A percentile compares a stretch with the other conserved stretches of the same genome.
These are phyloP conservation scores for Phrynosoma blainvillii DNA, from an alignment of 2,113 vertebrate genomes.

Conservation along the genomic window DNA sequence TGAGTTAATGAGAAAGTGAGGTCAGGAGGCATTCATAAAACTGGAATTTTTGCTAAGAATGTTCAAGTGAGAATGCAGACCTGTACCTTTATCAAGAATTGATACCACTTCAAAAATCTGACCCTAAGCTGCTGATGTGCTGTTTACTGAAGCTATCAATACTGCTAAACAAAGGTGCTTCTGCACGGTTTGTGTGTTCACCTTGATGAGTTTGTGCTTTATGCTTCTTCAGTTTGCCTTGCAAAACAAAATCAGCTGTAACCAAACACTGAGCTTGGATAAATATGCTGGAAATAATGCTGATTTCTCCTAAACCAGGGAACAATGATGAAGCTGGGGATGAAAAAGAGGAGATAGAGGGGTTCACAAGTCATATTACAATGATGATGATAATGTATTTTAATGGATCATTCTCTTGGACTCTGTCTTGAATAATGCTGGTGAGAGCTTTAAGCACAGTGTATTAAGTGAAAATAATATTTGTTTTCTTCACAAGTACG, in stretches of 20 bases:
- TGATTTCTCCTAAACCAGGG: not conserved
- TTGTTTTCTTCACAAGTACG: not conserved
- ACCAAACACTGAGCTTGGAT: not conserved
- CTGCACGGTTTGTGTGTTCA: not conserved
- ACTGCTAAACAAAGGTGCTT: not conserved
- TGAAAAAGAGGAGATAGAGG: not conserved
- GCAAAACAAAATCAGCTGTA: constrained; percentile 14
- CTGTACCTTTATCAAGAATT: not conserved
- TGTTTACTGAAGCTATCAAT: not conserved
- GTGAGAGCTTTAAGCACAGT: not conserved
- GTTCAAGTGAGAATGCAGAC: not conserved
- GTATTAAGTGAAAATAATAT: not conserved
- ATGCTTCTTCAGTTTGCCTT: not conserved
- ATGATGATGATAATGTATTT: not conserved
- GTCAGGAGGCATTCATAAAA: too few relatives aligned
- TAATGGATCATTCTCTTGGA: not conserved
- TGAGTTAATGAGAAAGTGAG: too few relatives aligned
- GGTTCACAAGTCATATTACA: too few relatives aligned
- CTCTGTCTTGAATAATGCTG: not conserved
- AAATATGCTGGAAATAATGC: not conserved
- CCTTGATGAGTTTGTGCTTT: constrained; percentile 13
- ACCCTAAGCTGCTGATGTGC: not conserved
- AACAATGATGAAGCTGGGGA: not conserved
- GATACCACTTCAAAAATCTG: not conserved
- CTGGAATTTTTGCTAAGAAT: not conserved